phyloP scores from a whole-genome alignment of 2,888 invertebrate genomes.

The Ephialtes manifestator region DNA sequence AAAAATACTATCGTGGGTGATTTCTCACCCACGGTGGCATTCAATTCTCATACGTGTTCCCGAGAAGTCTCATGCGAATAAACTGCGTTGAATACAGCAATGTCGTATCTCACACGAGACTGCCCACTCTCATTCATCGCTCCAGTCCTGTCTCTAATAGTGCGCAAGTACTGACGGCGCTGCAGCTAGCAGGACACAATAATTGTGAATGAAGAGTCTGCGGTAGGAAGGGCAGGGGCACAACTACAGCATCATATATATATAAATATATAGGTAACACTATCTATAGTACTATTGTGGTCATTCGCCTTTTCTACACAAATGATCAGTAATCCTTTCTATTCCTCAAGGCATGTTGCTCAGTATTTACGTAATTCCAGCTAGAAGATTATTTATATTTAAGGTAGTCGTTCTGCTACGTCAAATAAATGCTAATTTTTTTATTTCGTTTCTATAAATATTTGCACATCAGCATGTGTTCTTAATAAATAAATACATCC shows the following conservation, averaged over 20 bases:
- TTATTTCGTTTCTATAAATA: too few relatives aligned
- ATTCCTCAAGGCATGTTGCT: neutral
- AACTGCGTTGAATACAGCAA: constrained; percentile 58
- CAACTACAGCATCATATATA: neutral
- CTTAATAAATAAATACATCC: too few relatives aligned
- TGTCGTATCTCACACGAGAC: constrained; percentile 73
- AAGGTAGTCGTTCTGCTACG: too few relatives aligned
- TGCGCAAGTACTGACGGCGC: neutral
- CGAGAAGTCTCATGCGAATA: neutral
- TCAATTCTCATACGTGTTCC: neutral
- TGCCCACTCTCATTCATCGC: constrained; percentile 75
- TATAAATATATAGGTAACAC: neutral
- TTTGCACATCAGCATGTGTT: too few relatives aligned
- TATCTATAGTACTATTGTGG: neutral
- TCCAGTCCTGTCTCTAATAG: constrained; percentile 8
- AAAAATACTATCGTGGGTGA: neutral
- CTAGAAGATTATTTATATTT: too few relatives aligned
- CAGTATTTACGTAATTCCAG: neutral
- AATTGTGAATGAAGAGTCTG: constrained; percentile 73
- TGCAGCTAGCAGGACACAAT: constrained; percentile 65
- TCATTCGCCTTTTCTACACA: neutral
- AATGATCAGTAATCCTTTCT: neutral
- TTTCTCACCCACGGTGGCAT: neutral
- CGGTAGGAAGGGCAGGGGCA: constrained; percentile 10
- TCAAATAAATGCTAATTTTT: too few relatives aligned